Evolutionary conservation across 2,888 invertebrate species (phyloP).

Genomic region (Girardia tigrina): DNA sequence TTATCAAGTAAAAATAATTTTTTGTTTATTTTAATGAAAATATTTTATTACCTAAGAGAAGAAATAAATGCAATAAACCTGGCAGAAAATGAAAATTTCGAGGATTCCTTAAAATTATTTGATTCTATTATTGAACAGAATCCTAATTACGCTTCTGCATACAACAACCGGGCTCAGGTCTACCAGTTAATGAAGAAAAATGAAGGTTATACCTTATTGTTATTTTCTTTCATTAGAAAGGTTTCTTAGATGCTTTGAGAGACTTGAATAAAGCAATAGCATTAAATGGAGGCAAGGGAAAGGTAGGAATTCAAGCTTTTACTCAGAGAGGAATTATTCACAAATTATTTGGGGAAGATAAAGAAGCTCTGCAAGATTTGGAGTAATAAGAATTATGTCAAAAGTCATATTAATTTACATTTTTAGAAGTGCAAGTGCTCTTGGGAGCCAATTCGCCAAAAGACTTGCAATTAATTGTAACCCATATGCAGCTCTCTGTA

Average conservation of each 20-base stretch:
- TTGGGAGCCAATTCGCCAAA: conserved; percentile 75
- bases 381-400: not conserved
- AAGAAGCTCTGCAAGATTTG: conserved; percentile 59
- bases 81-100: conserved; percentile 58
- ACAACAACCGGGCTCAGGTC: conserved; percentile 77
- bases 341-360: conserved; percentile 58
- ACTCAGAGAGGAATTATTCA: conserved; percentile 70
- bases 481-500: conserved; percentile 85
- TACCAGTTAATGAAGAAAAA: conserved; percentile 61
- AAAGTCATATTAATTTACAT: not conserved
- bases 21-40: conserved; percentile 33
- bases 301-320: conserved; percentile 62
- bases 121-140: conserved; percentile 57
- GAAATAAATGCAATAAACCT: conserved; percentile 40
- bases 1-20: too few species aligned
- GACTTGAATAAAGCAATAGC: conserved; percentile 65
- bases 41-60: conserved; percentile 4
- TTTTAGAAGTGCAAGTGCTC: conserved; percentile 64
- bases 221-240: conserved; percentile 1
- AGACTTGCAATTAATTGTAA: conserved; percentile 70
- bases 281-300: conserved; percentile 57
- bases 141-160: conserved; percentile 62
- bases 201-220: conserved; percentile 58
- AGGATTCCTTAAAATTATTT: conserved; percentile 59
- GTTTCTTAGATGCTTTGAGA: conserved; percentile 55